Conservation (phyloP, 2,888 invertebrate species). For the Ornithoptera alexandrae region DNA sequence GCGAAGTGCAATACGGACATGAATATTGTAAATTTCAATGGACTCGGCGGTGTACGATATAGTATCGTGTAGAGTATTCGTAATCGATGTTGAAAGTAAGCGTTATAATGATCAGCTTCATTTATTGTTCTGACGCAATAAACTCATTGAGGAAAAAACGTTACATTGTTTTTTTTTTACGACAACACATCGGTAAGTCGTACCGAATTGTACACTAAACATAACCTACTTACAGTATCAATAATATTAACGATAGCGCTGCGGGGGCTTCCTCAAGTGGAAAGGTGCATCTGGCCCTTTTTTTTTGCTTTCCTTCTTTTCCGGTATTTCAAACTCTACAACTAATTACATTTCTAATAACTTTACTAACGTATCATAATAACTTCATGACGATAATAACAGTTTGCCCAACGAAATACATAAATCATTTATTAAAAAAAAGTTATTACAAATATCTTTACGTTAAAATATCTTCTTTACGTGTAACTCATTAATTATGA, state of each 20-base stretch:
- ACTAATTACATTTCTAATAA: slow-evolving; percentile 1
- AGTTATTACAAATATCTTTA: not conserved
- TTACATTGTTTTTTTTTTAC: slow-evolving; percentile 64
- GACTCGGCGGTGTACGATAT: slow-evolving; percentile 61
- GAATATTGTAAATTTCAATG: slow-evolving; percentile 73
- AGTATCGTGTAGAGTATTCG: slow-evolving; percentile 74
- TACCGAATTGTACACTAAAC: slow-evolving; percentile 44
- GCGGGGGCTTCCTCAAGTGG: slow-evolving; percentile 48
- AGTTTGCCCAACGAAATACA: not conserved
- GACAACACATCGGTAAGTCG: slow-evolving; percentile 44
- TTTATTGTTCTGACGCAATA: slow-evolving; percentile 80
- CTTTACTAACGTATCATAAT: not conserved
- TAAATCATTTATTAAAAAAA: not conserved
- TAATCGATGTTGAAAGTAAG: slow-evolving; percentile 81
- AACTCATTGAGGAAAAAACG: slow-evolving; percentile 73
- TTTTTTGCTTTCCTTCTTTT: slow-evolving; percentile 29
- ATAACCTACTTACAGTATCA: slow-evolving; percentile 52
- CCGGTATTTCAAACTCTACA: slow-evolving; percentile 10
- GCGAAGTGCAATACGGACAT: slow-evolving; percentile 75
- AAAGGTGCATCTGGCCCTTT: slow-evolving; percentile 43
- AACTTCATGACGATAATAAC: not conserved
- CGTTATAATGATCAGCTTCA: slow-evolving; percentile 79
- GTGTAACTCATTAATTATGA: slow-evolving; percentile 5
- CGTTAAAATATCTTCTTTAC: not conserved
- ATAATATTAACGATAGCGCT: slow-evolving; percentile 40